Percentiles rank a stretch among this genome's conserved stretches.
phyloP scores from a whole-genome alignment of 2,797 vertebrate species.

The Tympanoctomys barrerae region DNA sequence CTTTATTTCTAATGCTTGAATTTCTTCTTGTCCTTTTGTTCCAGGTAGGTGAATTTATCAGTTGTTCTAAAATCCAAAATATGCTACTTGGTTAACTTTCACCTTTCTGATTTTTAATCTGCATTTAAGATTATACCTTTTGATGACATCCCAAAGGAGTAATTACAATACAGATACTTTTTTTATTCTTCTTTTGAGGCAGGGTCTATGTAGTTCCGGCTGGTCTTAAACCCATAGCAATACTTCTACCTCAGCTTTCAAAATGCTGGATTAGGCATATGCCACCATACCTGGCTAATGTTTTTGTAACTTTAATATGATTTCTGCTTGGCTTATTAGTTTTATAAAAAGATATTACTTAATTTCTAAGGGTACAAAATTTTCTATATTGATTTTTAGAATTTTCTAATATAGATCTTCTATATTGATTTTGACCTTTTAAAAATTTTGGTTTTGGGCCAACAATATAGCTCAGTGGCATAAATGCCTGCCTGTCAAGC shows the following conservation, averaged over 20 bases:
- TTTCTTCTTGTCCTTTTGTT: neutral
- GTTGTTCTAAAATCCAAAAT: neutral
- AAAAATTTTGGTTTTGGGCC: neutral
- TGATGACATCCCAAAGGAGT: neutral
- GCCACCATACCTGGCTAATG: neutral
- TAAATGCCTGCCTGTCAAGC: no score
- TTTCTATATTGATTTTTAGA: neutral
- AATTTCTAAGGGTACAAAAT: slow-evolving; percentile 31
- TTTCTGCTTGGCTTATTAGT: neutral
- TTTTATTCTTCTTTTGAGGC: neutral
- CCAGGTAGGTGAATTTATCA: neutral
- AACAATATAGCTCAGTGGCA: no score
- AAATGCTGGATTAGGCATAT: neutral
- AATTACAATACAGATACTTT: neutral
- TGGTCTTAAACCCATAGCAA: neutral
- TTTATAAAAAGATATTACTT: neutral
- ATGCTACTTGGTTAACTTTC: neutral
- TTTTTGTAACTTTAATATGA: slow-evolving; percentile 2
- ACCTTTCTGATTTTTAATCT: neutral
- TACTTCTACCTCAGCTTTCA: neutral
- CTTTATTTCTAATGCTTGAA: neutral
- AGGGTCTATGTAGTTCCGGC: neutral
- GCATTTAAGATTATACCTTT: neutral
- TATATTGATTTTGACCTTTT: neutral
- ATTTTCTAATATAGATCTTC: neutral